Base-by-base conservation (phyloP, 1,140 invertebrate species). In the Hylaeus anthracinus region DNA sequence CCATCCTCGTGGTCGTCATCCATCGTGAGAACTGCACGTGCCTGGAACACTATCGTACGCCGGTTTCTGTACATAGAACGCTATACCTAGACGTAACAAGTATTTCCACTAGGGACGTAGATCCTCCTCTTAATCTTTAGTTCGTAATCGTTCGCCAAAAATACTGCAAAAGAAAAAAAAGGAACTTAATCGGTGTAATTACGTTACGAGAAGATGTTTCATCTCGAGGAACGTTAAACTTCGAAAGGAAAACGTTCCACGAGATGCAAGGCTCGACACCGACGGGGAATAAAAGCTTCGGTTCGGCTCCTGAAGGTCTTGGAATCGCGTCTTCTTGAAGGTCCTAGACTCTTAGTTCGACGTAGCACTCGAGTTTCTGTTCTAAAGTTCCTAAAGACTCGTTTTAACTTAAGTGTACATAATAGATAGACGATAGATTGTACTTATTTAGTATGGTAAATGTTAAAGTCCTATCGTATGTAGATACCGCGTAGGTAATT, bases 321-420 rank as follows among this genome's bases (percentile, higher is more conserved):
- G 55, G 37, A 71, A 79, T 74, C 61, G 41, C 58, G 45, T 55
- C 58, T n/a, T 53, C 64, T 78, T 39, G 63, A 56, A 12, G 41
- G 12, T 72, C 58, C 41, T 86, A 82, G 51, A 45, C 60, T 75
- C 63, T 85, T 85, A 85, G 74, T 86, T 85, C 74, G 60, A n/a
- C 77, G 55, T 81, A 78, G 67, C 85, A 74, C 75, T 82, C 81
- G 71, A 72, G 82, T 86, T 86, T 87, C 79, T 82, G 82, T 87
- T 87, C 82, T 79, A 14, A 87, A 87, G 86, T 87, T 87, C 86
- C 86, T 87, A 87, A 78, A 77, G 55, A 84, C 63, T 67, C 77
- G 61, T 86, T 86, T 75, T 83, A 83, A 86, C 77, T 86, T 76
- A 80, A 65, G 58, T 86, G 81, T 87, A 84, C 60, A 86, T 87